Evolutionary conservation across 1,140 invertebrate genomes (phyloP).

Genomic region (Saccostrea cuccullata): DNA sequence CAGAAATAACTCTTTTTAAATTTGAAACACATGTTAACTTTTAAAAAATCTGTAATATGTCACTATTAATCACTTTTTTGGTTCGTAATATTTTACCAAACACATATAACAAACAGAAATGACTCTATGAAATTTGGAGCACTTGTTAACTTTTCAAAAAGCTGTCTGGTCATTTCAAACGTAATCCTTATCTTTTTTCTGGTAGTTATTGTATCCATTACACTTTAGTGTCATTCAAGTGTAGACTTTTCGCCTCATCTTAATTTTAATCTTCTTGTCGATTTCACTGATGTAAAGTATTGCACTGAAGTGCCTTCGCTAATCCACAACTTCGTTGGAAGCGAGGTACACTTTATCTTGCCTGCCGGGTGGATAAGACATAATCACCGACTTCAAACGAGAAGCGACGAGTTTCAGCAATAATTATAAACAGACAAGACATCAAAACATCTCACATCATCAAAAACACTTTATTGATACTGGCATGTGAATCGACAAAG

Average conservation of each 20-base stretch:
- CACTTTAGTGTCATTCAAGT: not conserved
- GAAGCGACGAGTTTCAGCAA: not conserved
- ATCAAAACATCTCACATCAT: not conserved
- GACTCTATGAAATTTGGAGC: not conserved
- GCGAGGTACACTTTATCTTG: not conserved
- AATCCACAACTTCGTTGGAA: not conserved
- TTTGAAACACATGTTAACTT: no score
- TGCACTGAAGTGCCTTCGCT: not conserved
- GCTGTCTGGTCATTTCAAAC: not conserved
- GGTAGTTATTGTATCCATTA: not conserved
- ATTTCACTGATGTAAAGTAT: slow-evolving; percentile 23
- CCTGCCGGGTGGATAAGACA: not conserved
- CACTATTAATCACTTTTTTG: not conserved
- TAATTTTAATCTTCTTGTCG: slow-evolving; percentile 25
- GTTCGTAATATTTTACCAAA: not conserved
- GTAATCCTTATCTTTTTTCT: not conserved
- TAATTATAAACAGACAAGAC: not conserved
- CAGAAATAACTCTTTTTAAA: no score
- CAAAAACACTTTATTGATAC: slow-evolving; percentile 1
- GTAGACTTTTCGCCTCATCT: slow-evolving; percentile 21
- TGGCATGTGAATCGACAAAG: slow-evolving; percentile 34
- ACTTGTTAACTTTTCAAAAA: not conserved
- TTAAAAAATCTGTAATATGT: not conserved
- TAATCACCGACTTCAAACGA: slow-evolving; percentile 2
- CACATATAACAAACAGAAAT: not conserved